Percentiles rank a stretch among this genome's conserved stretches.
phyloP scores from a whole-genome alignment of 2,888 invertebrate species.

The Himalopsyche japonica region DNA sequence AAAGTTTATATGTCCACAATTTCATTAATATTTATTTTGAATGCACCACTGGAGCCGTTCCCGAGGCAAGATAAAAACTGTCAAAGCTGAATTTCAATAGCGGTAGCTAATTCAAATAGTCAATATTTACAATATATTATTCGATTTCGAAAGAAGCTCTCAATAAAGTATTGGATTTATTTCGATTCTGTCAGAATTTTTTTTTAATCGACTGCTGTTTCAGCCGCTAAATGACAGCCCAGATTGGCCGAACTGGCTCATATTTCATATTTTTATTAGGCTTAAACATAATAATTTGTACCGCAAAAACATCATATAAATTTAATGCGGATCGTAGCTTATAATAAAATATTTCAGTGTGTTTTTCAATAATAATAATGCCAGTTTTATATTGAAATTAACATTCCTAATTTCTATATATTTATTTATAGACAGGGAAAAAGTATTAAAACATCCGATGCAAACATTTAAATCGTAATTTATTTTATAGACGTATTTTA shows the following conservation, averaged over 20 bases:
- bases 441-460: too few species aligned
- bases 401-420: too few species aligned
- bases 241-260: neutral
- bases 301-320: neutral
- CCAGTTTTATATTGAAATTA: too few species aligned
- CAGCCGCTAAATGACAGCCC: neutral
- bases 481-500: too few species aligned
- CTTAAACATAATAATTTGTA: neutral
- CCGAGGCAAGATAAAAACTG: neutral
- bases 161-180: neutral
- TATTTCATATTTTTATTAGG: neutral
- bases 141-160: conserved; percentile 30
- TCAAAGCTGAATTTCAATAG: conserved; percentile 3
- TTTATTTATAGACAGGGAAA: too few species aligned
- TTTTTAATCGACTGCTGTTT: conserved; percentile 1
- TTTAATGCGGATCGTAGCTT: neutral
- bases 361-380: neutral
- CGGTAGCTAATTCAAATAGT: conserved; percentile 47
- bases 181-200: neutral
- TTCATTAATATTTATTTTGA: neutral
- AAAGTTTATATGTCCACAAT: too few species aligned
- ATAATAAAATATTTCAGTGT: neutral
- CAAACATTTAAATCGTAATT: too few species aligned
- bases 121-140: conserved; percentile 46
- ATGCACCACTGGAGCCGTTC: neutral